Evolutionary conservation across 2,888 invertebrate species (phyloP), one percentile per base, ranked within the genome.

Genomic region (Netelia melanura): DNA sequence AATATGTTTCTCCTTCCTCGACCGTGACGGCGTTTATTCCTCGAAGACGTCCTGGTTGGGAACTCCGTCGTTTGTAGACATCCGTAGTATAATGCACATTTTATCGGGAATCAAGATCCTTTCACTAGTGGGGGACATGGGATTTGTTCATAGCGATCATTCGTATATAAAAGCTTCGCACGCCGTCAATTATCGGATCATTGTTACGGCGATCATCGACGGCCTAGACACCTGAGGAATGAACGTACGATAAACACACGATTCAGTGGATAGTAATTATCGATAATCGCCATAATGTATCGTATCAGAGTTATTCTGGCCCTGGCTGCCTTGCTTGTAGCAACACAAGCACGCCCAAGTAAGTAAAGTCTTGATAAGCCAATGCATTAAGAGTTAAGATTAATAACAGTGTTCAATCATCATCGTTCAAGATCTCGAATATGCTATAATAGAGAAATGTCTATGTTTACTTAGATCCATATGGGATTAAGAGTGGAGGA

Each of bases 401-500:
- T 38, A 6, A 38, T 6, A 5, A 38, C 8, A 38, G 38, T 38
- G 5, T 8, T 38, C 38, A 6, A 38, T 38, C 38, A 38, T 38
- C 38, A 8, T 38, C 6, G 38, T 38, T 6, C 8, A 38, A 3
- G 14, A 54, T 14, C n/a, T 6, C 8, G 54, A 17, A 54, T n/a
- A 17, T 17, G 3, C 10, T 1, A 56, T 21, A 9, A 56, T 17
- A 58, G 10, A 14, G 21, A 58, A 21, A 58, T 6, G 23, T 23
- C 3, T 64, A 43, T 21, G 21, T 21, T 21, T 52, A 75, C 82
- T 1, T 75, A 85, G 84, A 71, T 0, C 78, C 81, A 48, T 81
- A 85, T 64, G 84, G 84, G 23, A 81, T 85, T 14, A 85, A 85
- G 52, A 78, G 84, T 38, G 84, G 75, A 54, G 56, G 80, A 11